A percentile compares a stretch with the other conserved stretches of the same genome.
Evolutionary conservation across 1,140 invertebrate genomes (phyloP).

Genomic region (Yoshiicerus persimilis): DNA sequence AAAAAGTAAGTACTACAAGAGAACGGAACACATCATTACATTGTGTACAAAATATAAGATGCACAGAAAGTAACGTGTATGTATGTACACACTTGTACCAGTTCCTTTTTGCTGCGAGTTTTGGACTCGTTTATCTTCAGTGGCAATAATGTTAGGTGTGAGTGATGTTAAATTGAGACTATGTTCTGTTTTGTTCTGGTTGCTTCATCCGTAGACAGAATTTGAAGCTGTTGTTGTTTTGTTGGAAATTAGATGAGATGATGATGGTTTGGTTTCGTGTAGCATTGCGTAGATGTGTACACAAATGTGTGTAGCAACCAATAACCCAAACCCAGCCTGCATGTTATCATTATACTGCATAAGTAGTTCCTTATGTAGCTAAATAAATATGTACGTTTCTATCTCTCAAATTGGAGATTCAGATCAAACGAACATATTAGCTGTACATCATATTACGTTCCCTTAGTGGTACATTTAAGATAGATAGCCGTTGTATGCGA

Average conservation of each 20-base stretch:
- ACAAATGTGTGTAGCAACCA: neutral
- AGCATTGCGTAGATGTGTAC: neutral
- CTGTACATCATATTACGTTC: neutral
- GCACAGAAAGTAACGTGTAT: neutral
- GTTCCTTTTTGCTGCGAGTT: neutral
- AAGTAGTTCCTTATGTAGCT: neutral
- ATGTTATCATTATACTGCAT: neutral
- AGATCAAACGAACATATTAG: neutral
- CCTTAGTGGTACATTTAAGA: neutral
- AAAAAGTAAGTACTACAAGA: neutral
- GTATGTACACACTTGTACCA: neutral
- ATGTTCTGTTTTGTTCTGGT: conserved; percentile 8
- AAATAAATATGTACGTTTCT: neutral
- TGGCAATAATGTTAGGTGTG: neutral
- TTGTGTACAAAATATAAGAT: neutral
- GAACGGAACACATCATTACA: neutral
- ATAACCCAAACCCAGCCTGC: neutral
- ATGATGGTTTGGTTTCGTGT: neutral
- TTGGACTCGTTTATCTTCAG: neutral
- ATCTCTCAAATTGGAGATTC: neutral
- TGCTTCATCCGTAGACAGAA: neutral
- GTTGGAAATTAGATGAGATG: neutral
- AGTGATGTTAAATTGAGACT: conserved; percentile 12
- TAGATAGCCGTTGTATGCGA: neutral
- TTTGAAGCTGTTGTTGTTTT: conserved; percentile 9